A percentile compares a stretch with the other conserved stretches of the same genome.
These are phyloP conservation scores for Prunella strophiata DNA, from an alignment of 2,797 vertebrate genomes.

Conservation along the genomic window DNA sequence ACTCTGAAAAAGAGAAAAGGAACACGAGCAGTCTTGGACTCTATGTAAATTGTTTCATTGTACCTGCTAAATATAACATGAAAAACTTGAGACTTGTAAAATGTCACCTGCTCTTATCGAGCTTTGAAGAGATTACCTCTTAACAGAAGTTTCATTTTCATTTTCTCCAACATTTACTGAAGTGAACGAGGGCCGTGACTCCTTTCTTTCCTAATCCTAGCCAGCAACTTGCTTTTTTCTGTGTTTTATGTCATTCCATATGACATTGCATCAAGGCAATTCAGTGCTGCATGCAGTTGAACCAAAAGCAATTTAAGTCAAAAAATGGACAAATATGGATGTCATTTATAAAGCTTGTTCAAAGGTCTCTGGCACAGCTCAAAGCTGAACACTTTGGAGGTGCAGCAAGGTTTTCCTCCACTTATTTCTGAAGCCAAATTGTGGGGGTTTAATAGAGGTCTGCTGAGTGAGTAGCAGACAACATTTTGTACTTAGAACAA, in stretches of 20 bases:
- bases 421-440: background rate
- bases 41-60: constrained; percentile 73
- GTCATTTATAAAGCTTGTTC: constrained; percentile 76
- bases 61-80: constrained; percentile 57
- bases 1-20: background rate
- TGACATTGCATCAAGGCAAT: constrained; percentile 72
- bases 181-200: constrained; percentile 61
- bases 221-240: constrained; percentile 64
- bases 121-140: constrained; percentile 71
- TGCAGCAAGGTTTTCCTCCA: constrained; percentile 1
- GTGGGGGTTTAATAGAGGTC: constrained; percentile 46
- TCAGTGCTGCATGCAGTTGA: constrained; percentile 60
- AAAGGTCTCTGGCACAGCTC: constrained; percentile 72
- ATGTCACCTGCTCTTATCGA: constrained; percentile 70
- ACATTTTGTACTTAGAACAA: background rate
- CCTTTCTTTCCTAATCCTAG: constrained; percentile 70
- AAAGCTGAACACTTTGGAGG: constrained; percentile 33
- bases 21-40: background rate
- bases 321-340: constrained; percentile 78
- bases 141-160: constrained; percentile 71
- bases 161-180: constrained; percentile 69
- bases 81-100: constrained; percentile 65
- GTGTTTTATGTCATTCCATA: constrained; percentile 70
- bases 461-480: background rate
- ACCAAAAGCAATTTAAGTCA: constrained; percentile 80